These are phyloP conservation scores for Mirounga angustirostris DNA, from an alignment of 2,113 vertebrate species.

Conservation along the genomic window DNA sequence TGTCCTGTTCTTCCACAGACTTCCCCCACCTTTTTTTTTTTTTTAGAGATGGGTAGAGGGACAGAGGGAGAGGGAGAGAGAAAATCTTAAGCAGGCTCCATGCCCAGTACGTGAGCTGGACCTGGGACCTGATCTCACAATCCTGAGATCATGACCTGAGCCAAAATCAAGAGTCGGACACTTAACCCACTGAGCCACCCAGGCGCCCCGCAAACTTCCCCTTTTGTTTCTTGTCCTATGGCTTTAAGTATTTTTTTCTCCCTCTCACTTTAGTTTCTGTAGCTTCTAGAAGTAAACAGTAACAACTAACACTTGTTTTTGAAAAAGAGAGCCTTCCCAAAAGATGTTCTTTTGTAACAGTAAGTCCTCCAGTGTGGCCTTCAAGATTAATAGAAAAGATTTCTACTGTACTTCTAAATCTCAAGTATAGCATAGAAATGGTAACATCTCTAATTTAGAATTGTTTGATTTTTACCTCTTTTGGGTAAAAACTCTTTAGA, in stretches of 20 bases:
- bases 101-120: neutral
- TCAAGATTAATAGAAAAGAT: conserved; percentile 9
- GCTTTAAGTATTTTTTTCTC: neutral
- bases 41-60: neutral
- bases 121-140: neutral
- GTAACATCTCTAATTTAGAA: conserved; percentile 31
- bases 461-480: conserved; percentile 18
- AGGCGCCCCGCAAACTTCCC: neutral
- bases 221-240: neutral
- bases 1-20: neutral
- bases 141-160: neutral
- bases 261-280: neutral
- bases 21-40: neutral
- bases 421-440: neutral
- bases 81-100: neutral
- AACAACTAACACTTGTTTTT: neutral
- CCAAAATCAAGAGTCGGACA: neutral
- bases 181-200: neutral
- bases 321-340: neutral
- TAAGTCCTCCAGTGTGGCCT: neutral
- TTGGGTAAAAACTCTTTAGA: neutral
- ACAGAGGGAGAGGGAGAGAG: neutral
- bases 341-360: conserved; percentile 18
- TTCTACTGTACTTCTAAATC: neutral
- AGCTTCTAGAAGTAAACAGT: conserved; percentile 36